Conservation (phyloP, 2,888 invertebrate species). For the Philonicus albiceps region DNA sequence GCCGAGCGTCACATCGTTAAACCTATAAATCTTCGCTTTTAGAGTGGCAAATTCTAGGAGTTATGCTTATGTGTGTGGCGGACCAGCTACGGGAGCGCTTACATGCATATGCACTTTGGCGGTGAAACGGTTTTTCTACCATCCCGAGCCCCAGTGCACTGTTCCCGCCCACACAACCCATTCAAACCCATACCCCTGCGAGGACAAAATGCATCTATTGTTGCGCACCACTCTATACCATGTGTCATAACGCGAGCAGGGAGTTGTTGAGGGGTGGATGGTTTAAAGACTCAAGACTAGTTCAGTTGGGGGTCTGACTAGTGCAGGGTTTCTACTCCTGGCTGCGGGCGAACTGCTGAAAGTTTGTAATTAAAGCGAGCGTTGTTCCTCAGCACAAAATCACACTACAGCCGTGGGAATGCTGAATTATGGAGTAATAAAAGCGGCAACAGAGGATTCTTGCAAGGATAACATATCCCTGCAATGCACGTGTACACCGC, state of each 20-base stretch:
- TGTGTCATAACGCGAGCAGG: not conserved
- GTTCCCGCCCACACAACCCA: not conserved
- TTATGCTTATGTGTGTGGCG: not conserved
- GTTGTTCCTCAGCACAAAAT: slow-evolving; percentile 4
- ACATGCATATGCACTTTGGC: slow-evolving; percentile 37
- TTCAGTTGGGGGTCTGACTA: not conserved
- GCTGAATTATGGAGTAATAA: slow-evolving; percentile 8
- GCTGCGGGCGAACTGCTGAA: not conserved
- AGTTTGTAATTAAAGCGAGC: slow-evolving; percentile 24
- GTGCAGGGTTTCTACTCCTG: not conserved
- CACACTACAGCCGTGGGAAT: not conserved
- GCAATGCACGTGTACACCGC: not conserved
- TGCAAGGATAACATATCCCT: not conserved
- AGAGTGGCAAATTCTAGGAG: slow-evolving; percentile 22
- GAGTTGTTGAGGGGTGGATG: not conserved
- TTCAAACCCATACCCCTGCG: not conserved
- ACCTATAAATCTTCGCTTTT: slow-evolving; percentile 13
- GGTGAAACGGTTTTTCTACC: slow-evolving; percentile 5
- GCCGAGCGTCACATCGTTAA: slow-evolving; percentile 24
- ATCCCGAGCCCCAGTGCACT: not conserved
- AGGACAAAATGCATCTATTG: slow-evolving; percentile 9
- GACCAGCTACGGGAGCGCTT: not conserved
- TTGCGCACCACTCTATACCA: not conserved
- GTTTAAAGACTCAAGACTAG: not conserved
- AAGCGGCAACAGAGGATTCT: not conserved